Evolutionary conservation across 2,888 invertebrate species (phyloP).

Genomic region (Limnephilus rhombicus): DNA sequence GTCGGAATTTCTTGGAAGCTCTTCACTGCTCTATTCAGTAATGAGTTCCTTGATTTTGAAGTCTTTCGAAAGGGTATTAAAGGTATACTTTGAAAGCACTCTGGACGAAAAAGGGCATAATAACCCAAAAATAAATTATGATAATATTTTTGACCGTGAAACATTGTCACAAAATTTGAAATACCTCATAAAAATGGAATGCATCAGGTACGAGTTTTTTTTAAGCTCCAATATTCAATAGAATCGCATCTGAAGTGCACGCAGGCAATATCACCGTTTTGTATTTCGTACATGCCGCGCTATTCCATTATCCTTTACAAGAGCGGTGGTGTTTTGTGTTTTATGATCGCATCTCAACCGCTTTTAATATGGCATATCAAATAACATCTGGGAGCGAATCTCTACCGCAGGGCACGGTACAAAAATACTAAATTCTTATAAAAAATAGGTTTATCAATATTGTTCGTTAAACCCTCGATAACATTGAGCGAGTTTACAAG

Average conservation of each 20-base stretch:
- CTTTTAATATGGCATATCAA: conserved; percentile 57
- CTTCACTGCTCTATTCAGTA: too few relatives aligned
- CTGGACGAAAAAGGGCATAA: too few relatives aligned
- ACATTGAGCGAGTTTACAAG: too few relatives aligned
- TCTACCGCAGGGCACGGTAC: neutral
- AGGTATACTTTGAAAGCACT: too few relatives aligned
- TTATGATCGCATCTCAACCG: conserved; percentile 27
- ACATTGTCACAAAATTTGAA: neutral
- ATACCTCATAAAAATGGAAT: neutral
- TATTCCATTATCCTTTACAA: conserved; percentile 26
- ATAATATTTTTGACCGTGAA: too few relatives aligned
- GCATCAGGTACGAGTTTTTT: neutral
- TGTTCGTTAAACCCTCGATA: too few relatives aligned
- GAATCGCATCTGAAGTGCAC: neutral
- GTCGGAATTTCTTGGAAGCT: too few relatives aligned
- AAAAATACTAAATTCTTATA: neutral
- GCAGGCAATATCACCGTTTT: conserved; percentile 6
- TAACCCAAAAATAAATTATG: too few relatives aligned
- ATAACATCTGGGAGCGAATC: conserved; percentile 47
- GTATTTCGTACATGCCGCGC: neutral
- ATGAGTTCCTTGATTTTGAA: too few relatives aligned
- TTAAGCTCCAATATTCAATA: conserved; percentile 7
- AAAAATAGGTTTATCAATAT: neutral
- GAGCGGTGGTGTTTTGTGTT: conserved; percentile 23
- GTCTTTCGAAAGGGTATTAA: too few relatives aligned